Conservation (phyloP, 2,113 vertebrate genomes). For the Dicentrarchus labrax region DNA sequence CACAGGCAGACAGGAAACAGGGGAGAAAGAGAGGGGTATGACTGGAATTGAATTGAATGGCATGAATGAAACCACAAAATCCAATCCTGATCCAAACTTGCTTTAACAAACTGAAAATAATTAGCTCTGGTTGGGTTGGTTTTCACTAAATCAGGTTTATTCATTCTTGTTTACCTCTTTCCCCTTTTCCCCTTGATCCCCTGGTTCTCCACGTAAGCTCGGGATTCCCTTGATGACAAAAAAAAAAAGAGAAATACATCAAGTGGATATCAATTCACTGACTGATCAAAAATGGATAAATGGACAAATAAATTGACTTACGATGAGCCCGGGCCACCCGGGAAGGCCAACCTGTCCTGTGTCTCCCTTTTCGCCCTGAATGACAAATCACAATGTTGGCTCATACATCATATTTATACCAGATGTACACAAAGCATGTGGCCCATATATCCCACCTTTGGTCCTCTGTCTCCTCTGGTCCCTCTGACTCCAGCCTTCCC, state of each 20-base stretch:
- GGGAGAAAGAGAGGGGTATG: too few relatives aligned
- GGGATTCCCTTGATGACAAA: constrained; percentile 82
- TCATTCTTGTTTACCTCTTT: constrained; percentile 79
- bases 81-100: too few relatives aligned
- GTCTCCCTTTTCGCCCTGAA: constrained; percentile 85
- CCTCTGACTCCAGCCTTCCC: constrained; percentile 87
- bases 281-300: background rate
- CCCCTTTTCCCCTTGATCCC: constrained; percentile 84
- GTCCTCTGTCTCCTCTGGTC: constrained; percentile 84
- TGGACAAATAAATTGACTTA: constrained; percentile 75
- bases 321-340: constrained; percentile 87
- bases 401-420: background rate
- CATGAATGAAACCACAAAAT: too few relatives aligned
- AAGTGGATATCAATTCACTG: background rate
- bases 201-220: constrained; percentile 83
- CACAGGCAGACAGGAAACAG: too few relatives aligned
- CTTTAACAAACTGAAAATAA: background rate
- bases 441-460: constrained; percentile 82
- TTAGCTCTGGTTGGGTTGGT: background rate
- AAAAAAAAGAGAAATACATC: background rate
- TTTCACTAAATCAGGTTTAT: background rate
- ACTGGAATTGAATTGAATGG: too few relatives aligned
- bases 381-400: constrained; percentile 22
- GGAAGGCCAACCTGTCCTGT: constrained; percentile 79
- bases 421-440: background rate